Evolutionary conservation across 2,797 vertebrate genomes (phyloP).

Genomic region (Pelochelys cantorii): DNA sequence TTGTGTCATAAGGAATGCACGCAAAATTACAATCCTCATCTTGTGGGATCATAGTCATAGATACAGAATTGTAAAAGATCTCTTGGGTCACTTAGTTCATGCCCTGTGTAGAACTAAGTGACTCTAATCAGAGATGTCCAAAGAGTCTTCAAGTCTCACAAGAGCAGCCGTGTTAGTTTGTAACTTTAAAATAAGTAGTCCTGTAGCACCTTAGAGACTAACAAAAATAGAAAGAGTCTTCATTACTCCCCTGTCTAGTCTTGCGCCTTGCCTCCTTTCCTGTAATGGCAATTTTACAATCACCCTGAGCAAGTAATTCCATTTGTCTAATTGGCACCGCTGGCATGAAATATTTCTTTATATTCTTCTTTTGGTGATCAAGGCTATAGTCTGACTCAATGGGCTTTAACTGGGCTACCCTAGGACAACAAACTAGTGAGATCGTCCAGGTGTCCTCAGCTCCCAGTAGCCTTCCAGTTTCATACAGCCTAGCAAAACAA

Average conservation of each 20-base stretch:
- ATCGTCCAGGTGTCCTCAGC: constrained; percentile 24
- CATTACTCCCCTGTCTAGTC: constrained; percentile 52
- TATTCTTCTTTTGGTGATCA: constrained; percentile 38
- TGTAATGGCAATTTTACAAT: constrained; percentile 72
- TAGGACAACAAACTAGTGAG: not conserved
- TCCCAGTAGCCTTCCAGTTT: not conserved
- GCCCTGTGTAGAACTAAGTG: constrained; percentile 38
- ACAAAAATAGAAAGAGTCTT: not conserved
- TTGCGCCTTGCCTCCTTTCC: constrained; percentile 60
- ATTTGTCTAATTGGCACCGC: constrained; percentile 46
- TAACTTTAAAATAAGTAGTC: too few relatives aligned
- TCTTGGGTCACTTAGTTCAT: not conserved
- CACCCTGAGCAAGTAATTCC: constrained; percentile 26
- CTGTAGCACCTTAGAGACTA: too few relatives aligned
- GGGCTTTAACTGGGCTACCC: constrained; percentile 15
- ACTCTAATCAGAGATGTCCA: constrained; percentile 22
- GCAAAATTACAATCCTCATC: not conserved
- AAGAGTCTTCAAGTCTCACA: not conserved
- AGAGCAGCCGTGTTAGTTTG: too few relatives aligned
- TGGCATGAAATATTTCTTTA: constrained; percentile 45
- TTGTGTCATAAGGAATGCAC: not conserved
- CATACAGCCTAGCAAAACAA: not conserved
- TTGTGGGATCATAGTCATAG: not conserved
- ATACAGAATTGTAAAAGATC: not conserved
- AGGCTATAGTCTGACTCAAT: constrained; percentile 24